phyloP scores from a whole-genome alignment of 2,888 invertebrate genomes.

The Andricus curvator region DNA sequence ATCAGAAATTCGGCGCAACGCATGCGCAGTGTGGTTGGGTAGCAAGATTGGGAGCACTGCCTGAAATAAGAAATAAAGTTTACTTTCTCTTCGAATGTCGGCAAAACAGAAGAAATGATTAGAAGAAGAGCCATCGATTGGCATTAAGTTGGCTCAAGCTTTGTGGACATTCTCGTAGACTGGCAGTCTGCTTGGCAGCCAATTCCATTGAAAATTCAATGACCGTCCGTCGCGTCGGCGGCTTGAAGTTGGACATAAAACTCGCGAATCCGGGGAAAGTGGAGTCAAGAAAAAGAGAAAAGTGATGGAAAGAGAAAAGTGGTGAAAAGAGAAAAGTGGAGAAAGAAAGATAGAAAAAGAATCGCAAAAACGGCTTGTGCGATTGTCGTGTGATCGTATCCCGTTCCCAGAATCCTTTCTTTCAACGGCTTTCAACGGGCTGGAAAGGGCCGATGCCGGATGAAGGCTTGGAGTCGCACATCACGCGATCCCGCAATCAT shows the following conservation, averaged over 20 bases:
- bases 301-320: background rate
- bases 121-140: constrained; percentile 5
- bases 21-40: too few species aligned
- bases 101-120: background rate
- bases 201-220: constrained; percentile 59
- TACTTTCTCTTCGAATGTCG: background rate
- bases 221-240: constrained; percentile 50
- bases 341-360: background rate
- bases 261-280: constrained; percentile 43
- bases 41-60: too few species aligned
- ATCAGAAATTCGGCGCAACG: too few species aligned
- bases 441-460: constrained; percentile 48
- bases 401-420: constrained; percentile 53
- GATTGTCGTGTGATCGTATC: constrained; percentile 46
- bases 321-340: background rate
- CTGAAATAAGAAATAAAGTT: too few species aligned
- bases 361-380: constrained; percentile 17
- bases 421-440: constrained; percentile 47
- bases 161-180: constrained; percentile 9
- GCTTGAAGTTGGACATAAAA: constrained; percentile 40
- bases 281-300: background rate
- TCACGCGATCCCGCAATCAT: constrained; percentile 61
- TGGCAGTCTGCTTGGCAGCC: constrained; percentile 48
- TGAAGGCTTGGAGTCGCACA: constrained; percentile 43
- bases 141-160: constrained; percentile 9